Evolutionary conservation across 1,140 invertebrate genomes (phyloP), one percentile per base, ranked within the genome.

Genomic region (Hyles euphorbiae): DNA sequence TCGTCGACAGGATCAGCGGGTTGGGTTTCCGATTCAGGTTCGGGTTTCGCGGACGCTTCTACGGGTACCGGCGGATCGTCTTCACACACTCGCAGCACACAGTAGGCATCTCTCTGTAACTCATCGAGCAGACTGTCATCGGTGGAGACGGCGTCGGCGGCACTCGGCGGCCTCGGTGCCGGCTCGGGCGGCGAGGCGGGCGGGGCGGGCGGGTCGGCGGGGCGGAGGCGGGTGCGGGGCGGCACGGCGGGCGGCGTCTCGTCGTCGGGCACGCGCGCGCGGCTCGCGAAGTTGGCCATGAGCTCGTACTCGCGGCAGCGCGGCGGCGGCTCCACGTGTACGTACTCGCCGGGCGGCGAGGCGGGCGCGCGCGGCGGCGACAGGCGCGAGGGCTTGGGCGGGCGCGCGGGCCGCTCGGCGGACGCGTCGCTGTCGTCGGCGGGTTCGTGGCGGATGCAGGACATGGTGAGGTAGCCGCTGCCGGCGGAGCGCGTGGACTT

Each of bases 381-480:
- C 62, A 11, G 69, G 43, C 48, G 64, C 61, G 48, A 9, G 3
- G 53, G 70, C 33, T 73, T 76, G 52, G 70, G 70, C 44, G 74
- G 62, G 0, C 78, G 66, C n/a, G 69, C 54, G 54, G 74, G 72
- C 2, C 73, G 78, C 11, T 55, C 83, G 49, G 63, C 68, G 34
- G 78, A 81, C 6, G 76, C 77, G 70, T 85, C 83, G 58, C 83
- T 84, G 63, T 85, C 82, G 50, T 85, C 82, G 45, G 75, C 76
- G 4, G 79, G 77, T 56, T 84, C 81, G 65, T 83, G 78, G 53
- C 83, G 85, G 47, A 87, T 68, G 51, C 83, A 85, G 8, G 81
- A 80, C 87, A 90, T 89, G 53, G 81, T 78, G 48, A 90, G 76
- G 67, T 90, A 90, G 2, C 83, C 86, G 69, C 79, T 83, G 49